Conservation (phyloP, 2,888 invertebrate genomes). For the Octonoba sinensis region DNA sequence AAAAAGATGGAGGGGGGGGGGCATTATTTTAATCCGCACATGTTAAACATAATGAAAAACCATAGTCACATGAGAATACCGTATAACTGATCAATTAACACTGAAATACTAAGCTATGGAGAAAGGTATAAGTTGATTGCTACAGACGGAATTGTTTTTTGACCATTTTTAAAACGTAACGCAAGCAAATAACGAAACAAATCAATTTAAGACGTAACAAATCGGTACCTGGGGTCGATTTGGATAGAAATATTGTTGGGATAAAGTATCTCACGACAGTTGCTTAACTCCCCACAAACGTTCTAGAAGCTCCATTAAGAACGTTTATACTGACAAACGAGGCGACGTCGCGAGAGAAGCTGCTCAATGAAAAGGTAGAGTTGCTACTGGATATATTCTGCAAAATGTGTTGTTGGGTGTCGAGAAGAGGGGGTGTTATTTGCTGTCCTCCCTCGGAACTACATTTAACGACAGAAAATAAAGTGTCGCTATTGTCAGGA, state of each 20-base stretch:
- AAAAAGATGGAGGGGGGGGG: too few species aligned
- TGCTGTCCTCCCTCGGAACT: constrained; percentile 35
- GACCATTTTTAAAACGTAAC: too few species aligned
- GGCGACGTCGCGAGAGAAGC: constrained; percentile 20
- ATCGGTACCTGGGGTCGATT: constrained; percentile 8
- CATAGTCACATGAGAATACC: too few species aligned
- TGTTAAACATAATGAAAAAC: too few species aligned
- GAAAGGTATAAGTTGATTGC: too few species aligned
- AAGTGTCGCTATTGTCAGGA: constrained; percentile 53
- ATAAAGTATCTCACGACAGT: constrained; percentile 57
- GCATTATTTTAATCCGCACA: too few species aligned
- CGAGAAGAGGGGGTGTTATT: constrained; percentile 37
- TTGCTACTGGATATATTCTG: constrained; percentile 28
- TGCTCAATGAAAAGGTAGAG: constrained; percentile 36
- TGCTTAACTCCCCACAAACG: constrained; percentile 55
- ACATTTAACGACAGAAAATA: constrained; percentile 51
- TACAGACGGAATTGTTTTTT: too few species aligned
- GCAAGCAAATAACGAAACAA: too few species aligned
- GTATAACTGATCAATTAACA: too few species aligned
- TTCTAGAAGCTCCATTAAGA: constrained; percentile 54
- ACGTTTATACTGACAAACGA: constrained; percentile 60
- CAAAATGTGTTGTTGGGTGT: constrained; percentile 49
- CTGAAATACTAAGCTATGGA: too few species aligned
- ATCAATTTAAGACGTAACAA: not conserved
- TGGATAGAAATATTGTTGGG: constrained; percentile 49